A percentile compares a stretch with the other conserved stretches of the same genome.
phyloP scores from a whole-genome alignment of 2,113 vertebrate genomes.

The Amphiprion ocellaris region DNA sequence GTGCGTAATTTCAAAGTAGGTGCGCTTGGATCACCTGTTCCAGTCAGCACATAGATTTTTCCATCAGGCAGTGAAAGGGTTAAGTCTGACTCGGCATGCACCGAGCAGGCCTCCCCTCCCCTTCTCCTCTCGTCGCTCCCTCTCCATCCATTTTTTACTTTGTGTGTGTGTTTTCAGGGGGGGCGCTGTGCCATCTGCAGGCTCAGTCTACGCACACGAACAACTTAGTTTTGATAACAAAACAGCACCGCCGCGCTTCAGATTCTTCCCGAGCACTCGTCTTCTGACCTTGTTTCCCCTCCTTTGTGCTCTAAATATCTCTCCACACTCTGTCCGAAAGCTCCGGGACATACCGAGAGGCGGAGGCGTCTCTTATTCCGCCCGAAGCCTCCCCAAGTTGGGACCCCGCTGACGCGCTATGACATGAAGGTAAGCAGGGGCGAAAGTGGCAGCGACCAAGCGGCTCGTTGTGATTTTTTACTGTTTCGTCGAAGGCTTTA shows the following conservation, averaged over 20 bases:
- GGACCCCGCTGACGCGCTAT: slow-evolving; percentile 73
- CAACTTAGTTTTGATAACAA: slow-evolving; percentile 64
- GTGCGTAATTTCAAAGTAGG: slow-evolving; percentile 4
- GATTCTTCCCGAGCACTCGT: background rate
- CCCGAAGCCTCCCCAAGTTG: slow-evolving; percentile 72
- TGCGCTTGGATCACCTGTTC: slow-evolving; percentile 46
- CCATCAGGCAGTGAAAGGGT: slow-evolving; percentile 71
- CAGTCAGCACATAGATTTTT: background rate
- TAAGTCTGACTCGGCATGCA: slow-evolving; percentile 83
- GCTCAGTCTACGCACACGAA: slow-evolving; percentile 25
- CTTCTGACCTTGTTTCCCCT: background rate
- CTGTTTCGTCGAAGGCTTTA: slow-evolving; percentile 20
- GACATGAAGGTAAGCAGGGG: slow-evolving; percentile 79
- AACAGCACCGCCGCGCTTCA: background rate
- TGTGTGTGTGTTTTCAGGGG: slow-evolving; percentile 40
- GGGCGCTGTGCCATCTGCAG: slow-evolving; percentile 62
- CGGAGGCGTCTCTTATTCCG: slow-evolving; percentile 67
- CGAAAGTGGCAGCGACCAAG: slow-evolving; percentile 7
- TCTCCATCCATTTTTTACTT: slow-evolving; percentile 69
- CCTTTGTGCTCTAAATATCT: background rate
- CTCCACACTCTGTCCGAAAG: slow-evolving; percentile 6
- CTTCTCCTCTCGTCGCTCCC: background rate
- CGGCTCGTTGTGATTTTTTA: background rate
- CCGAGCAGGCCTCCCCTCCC: slow-evolving; percentile 67
- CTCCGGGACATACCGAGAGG: slow-evolving; percentile 74